Conservation (phyloP, 2,113 vertebrate species). For the Platichthys flesus region DNA sequence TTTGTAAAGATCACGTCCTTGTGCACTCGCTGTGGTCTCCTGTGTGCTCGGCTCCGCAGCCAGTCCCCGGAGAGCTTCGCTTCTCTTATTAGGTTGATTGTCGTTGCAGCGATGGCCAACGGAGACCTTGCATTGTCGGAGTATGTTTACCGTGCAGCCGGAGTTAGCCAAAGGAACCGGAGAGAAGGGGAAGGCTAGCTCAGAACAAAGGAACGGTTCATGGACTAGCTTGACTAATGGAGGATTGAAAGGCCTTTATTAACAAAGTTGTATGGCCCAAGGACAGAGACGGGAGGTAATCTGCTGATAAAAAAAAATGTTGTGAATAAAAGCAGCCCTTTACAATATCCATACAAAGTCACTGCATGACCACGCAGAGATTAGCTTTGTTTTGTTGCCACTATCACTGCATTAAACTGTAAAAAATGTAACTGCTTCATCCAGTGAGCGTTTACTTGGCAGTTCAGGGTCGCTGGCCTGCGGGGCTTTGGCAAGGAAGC, state of each 20-base stretch:
- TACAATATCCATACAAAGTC: conserved; percentile 40
- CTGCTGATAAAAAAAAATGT: conserved; percentile 33
- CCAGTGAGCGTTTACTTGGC: conserved; percentile 45
- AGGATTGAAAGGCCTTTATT: conserved; percentile 67
- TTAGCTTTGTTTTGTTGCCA: conserved; percentile 26
- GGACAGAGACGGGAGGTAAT: conserved; percentile 42
- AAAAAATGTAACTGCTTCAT: conserved; percentile 14
- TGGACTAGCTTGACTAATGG: conserved; percentile 68
- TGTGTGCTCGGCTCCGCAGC: conserved; percentile 14
- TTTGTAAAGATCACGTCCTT: conserved; percentile 8
- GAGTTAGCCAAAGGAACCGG: conserved; percentile 61
- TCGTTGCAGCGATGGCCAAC: conserved; percentile 48
- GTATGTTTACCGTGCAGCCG: conserved; percentile 67
- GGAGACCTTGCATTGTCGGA: conserved; percentile 65
- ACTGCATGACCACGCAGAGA: background rate
- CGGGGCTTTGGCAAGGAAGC: conserved; percentile 46
- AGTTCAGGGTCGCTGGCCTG: conserved; percentile 48
- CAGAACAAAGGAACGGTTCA: conserved; percentile 73
- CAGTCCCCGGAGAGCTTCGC: conserved; percentile 22
- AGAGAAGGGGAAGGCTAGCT: conserved; percentile 41
- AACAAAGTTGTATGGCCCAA: conserved; percentile 59
- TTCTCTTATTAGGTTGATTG: conserved; percentile 67
- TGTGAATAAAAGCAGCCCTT: conserved; percentile 25
- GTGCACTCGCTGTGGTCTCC: conserved; percentile 6
- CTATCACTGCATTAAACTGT: conserved; percentile 36